These are phyloP conservation scores for Nowickia ferox DNA, from an alignment of 2,888 invertebrate species.

Conservation along the genomic window DNA sequence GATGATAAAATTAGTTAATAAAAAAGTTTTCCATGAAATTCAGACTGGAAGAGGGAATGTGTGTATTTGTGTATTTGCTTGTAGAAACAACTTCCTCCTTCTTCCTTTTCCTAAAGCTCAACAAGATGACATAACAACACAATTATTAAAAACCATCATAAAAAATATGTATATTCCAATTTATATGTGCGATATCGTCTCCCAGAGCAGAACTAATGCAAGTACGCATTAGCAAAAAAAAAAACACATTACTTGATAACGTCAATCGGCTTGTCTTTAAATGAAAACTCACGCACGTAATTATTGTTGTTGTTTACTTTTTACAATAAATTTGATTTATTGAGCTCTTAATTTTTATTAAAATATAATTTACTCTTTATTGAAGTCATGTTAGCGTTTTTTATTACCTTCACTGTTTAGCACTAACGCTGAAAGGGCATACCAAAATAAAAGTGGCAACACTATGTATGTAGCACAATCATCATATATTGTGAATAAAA, in stretches of 20 bases:
- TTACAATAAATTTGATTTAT: constrained; percentile 21
- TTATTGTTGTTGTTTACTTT: constrained; percentile 22
- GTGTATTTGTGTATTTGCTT: too few relatives aligned
- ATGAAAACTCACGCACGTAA: constrained; percentile 62
- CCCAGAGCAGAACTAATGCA: constrained; percentile 16
- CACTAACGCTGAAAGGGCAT: too few relatives aligned
- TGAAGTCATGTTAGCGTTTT: constrained; percentile 2
- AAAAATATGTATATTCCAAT: neutral
- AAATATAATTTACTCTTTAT: constrained; percentile 25
- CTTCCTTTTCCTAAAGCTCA: neutral
- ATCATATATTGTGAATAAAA: too few relatives aligned
- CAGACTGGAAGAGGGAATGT: too few relatives aligned
- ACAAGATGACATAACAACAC: neutral
- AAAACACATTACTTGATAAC: constrained; percentile 10
- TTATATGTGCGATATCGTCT: constrained; percentile 9
- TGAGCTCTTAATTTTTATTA: constrained; percentile 39
- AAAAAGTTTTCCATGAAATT: too few relatives aligned
- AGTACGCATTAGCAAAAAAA: constrained; percentile 29
- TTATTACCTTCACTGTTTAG: neutral
- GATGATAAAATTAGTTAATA: too few relatives aligned
- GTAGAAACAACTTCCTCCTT: neutral
- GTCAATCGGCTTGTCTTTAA: constrained; percentile 40
- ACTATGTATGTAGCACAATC: too few relatives aligned
- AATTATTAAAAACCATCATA: constrained; percentile 1
- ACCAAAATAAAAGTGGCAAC: too few relatives aligned